These are phyloP conservation scores for Plectropomus leopardus DNA, from an alignment of 2,113 vertebrate species.

Conservation along the genomic window DNA sequence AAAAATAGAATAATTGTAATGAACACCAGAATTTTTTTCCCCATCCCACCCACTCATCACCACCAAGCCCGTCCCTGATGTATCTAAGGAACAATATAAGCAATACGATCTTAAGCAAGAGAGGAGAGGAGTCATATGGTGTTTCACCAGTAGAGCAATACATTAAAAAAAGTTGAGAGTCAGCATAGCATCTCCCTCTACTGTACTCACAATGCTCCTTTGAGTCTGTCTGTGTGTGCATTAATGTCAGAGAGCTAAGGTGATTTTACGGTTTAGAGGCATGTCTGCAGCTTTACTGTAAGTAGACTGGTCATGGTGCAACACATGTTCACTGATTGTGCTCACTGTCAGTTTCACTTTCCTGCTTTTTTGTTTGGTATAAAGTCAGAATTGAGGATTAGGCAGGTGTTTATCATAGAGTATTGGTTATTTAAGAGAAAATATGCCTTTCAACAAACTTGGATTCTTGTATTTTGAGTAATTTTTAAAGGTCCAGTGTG, in stretches of 20 bases:
- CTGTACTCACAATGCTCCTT: not conserved
- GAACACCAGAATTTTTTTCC: too few species aligned
- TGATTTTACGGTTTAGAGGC: slow-evolving; percentile 48
- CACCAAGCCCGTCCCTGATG: too few species aligned
- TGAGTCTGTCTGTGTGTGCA: not conserved
- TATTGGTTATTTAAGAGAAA: not conserved
- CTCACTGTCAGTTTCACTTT: not conserved
- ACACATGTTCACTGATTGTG: slow-evolving; percentile 22
- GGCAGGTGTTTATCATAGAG: not conserved
- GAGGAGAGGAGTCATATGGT: too few species aligned
- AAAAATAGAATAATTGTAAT: too few species aligned
- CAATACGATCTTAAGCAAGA: too few species aligned
- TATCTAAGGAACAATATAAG: too few species aligned
- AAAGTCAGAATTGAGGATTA: not conserved
- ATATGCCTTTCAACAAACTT: not conserved
- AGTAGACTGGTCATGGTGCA: slow-evolving; percentile 26
- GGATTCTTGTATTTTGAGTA: not conserved
- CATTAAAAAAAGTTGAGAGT: not conserved
- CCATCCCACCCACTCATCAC: too few species aligned
- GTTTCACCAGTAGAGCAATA: not conserved
- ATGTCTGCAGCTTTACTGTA: slow-evolving; percentile 30
- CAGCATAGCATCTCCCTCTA: not conserved
- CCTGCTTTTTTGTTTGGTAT: not conserved
- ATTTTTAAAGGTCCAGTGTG: too few species aligned
- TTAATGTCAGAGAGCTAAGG: slow-evolving; percentile 60